phyloP scores from a whole-genome alignment of 2,888 invertebrate species.

The Campoletis raptor region DNA sequence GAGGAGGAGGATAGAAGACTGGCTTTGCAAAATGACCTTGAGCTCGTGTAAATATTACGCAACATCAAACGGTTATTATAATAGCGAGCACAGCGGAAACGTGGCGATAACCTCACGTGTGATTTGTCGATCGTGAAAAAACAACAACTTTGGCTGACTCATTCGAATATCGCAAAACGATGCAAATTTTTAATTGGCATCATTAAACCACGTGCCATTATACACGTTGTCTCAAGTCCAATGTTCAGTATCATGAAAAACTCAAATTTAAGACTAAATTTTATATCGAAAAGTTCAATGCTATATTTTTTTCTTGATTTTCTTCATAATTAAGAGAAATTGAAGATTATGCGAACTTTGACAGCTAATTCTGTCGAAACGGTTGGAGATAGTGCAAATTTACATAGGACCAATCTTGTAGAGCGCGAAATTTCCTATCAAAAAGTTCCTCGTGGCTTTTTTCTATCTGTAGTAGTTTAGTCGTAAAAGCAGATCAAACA shows the following conservation, averaged over 20 bases:
- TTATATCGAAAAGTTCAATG: neutral
- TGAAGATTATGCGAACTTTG: neutral
- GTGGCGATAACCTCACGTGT: constrained; percentile 6
- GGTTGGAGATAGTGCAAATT: neutral
- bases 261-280: neutral
- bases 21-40: constrained; percentile 41
- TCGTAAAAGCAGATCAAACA: neutral
- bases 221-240: neutral
- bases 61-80: constrained; percentile 17
- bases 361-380: neutral
- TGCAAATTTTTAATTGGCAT: neutral
- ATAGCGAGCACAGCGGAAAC: constrained; percentile 5
- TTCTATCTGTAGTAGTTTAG: neutral
- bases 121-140: neutral
- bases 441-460: neutral
- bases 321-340: neutral
- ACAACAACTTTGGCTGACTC: neutral
- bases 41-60: constrained; percentile 22
- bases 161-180: neutral
- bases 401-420: neutral
- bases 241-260: neutral
- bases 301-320: neutral
- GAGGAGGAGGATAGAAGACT: neutral
- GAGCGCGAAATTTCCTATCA: neutral
- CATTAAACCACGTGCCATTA: neutral